Base-by-base conservation (phyloP, 2,797 vertebrate species). In the Molothrus ater region DNA sequence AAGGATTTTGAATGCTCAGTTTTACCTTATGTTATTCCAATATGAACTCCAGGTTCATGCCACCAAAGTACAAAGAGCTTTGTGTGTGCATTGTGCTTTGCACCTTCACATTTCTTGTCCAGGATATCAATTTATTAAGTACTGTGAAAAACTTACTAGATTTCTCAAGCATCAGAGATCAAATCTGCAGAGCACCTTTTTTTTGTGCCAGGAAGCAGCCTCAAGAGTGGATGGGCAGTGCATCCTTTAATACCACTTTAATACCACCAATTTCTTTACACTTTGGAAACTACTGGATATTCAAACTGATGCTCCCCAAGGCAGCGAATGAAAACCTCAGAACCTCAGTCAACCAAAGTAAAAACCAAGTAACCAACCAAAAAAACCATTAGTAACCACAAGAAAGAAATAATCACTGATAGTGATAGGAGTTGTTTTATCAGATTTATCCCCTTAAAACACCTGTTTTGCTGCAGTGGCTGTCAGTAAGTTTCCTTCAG, bases 171-270 rank as follows among this genome's bases (percentile, higher is more conserved):
- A 86, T 26, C 57, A 65, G 83, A 54, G 40, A 80, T 65, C 54
- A 96, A 93, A 96, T 56, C 73, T 90, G 72, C 78, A 94, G 72
- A 78, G 25, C 6, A 79, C 19, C 7, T 34, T 74, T 69, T 29
- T 29, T 29, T 38, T 57, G 63, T 47, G 2, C 32, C 76, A 47
- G 51, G 53, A 76, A n/a, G 66, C 16, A 90, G 31, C 34, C 18
- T 81, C 50, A 40, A 21, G 32, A 69, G 34, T 48, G 28, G 40
- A 66, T 73, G 40, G 45, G 26, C 54, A 75, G 28, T 13, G 8
- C 42, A n/a, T 59, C n/a, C 12, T 65, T 66, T 59, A 86, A 48
- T 61, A 59, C 14, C 29, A 43, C 34, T 65, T 64, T 59, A 88
- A 42, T 64, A 63, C 13, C 31, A 47, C 31, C 7, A 28, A 17